These are phyloP conservation scores for Meleagris gallopavo DNA, from an alignment of 2,113 vertebrate species.

Conservation along the genomic window DNA sequence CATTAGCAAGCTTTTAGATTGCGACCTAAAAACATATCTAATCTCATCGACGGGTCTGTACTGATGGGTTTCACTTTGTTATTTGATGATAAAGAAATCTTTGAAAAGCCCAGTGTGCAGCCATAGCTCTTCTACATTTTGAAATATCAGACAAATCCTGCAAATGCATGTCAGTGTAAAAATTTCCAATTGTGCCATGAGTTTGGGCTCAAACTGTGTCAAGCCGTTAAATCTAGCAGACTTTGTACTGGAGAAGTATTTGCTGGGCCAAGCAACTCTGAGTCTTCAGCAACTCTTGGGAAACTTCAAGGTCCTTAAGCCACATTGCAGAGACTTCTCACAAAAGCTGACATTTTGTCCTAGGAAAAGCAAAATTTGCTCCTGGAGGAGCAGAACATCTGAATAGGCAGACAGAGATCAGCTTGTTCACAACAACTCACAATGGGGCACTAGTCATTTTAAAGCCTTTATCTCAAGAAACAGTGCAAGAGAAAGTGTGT, in stretches of 20 bases:
- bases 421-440: neutral
- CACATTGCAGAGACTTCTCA: neutral
- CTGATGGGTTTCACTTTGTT: slow-evolving; percentile 55
- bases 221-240: neutral
- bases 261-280: neutral
- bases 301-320: neutral
- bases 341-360: neutral
- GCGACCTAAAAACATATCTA: slow-evolving; percentile 77
- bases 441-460: rapidly evolving
- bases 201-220: neutral
- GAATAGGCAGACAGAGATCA: neutral
- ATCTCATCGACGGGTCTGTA: slow-evolving; percentile 54
- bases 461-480: neutral
- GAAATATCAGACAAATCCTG: slow-evolving; percentile 18
- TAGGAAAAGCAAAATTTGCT: neutral
- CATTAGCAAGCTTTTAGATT: slow-evolving; percentile 78
- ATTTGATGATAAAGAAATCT: slow-evolving; percentile 50
- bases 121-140: slow-evolving; percentile 23
- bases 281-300: neutral
- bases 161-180: slow-evolving; percentile 39
- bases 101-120: slow-evolving; percentile 31
- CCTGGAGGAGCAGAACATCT: neutral
- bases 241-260: neutral
- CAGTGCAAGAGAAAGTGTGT: neutral
- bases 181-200: neutral